These are phyloP conservation scores for Morpho achilles DNA, from an alignment of 2,888 invertebrate genomes.

Conservation along the genomic window DNA sequence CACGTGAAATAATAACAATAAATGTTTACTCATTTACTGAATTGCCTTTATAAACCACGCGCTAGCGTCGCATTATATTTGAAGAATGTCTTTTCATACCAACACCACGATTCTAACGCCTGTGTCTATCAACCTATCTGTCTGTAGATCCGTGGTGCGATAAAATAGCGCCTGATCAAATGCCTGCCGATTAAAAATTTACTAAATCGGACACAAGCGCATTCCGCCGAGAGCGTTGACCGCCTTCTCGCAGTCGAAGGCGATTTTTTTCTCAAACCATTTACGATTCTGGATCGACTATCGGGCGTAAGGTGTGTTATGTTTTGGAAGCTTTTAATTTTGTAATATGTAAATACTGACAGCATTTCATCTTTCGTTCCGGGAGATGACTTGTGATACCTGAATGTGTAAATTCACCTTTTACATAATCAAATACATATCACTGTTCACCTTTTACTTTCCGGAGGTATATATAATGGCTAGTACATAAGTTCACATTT, in stretches of 20 bases:
- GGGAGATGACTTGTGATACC: too few relatives aligned
- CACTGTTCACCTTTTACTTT: too few relatives aligned
- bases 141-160: slow-evolving; percentile 2
- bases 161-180: slow-evolving; percentile 20
- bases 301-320: slow-evolving; percentile 23
- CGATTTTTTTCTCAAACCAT: slow-evolving; percentile 30
- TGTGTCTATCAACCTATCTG: slow-evolving; percentile 1
- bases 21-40: too few relatives aligned
- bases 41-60: too few relatives aligned
- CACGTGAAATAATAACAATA: too few relatives aligned
- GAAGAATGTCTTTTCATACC: not conserved
- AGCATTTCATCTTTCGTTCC: not conserved
- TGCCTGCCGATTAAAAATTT: slow-evolving; percentile 25
- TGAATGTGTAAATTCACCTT: too few relatives aligned
- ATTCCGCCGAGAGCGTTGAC: slow-evolving; percentile 37
- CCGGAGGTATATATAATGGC: too few relatives aligned
- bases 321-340: slow-evolving; percentile 17
- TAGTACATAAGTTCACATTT: too few relatives aligned
- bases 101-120: slow-evolving; percentile 1
- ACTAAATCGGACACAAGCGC: slow-evolving; percentile 29
- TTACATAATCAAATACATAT: too few relatives aligned
- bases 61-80: too few relatives aligned
- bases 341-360: slow-evolving; percentile 11
- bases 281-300: slow-evolving; percentile 22
- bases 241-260: slow-evolving; percentile 19